Conservation (phyloP, 2,888 invertebrate genomes). For the Hedya salicella region DNA sequence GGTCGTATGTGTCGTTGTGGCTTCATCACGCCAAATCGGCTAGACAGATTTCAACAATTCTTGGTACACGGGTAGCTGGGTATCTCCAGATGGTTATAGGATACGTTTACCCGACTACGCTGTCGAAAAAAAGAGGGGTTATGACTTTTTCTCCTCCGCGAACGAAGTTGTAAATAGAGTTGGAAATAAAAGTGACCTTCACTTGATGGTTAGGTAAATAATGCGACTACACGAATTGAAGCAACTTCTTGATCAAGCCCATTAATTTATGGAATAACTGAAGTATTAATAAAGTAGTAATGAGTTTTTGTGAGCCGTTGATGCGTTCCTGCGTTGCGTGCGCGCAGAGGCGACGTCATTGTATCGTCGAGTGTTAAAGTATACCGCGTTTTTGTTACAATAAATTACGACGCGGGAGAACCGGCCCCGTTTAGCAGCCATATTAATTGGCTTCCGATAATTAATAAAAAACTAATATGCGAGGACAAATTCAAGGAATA, state of each 20-base stretch:
- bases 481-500: slow-evolving; percentile 47
- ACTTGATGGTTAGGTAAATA: too few species aligned
- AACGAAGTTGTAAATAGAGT: too few species aligned
- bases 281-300: slow-evolving; percentile 53
- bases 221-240: slow-evolving; percentile 16
- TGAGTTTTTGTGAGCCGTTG: slow-evolving; percentile 52
- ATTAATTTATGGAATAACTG: slow-evolving; percentile 52
- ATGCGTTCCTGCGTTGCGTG: slow-evolving; percentile 55
- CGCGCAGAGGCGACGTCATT: slow-evolving; percentile 44
- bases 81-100: too few species aligned
- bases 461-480: slow-evolving; percentile 45
- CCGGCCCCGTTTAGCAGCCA: slow-evolving; percentile 45
- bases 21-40: too few species aligned
- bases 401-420: slow-evolving; percentile 46
- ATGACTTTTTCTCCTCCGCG: too few species aligned
- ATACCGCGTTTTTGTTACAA: slow-evolving; percentile 49
- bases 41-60: too few species aligned
- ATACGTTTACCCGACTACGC: too few species aligned
- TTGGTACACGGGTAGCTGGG: too few species aligned
- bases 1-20: too few species aligned
- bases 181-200: slow-evolving; percentile 51
- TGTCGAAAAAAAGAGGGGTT: too few species aligned
- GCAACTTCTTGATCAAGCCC: slow-evolving; percentile 37
- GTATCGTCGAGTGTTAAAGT: slow-evolving; percentile 50
- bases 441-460: slow-evolving; percentile 49